A percentile compares a stretch with the other conserved stretches of the same genome.
Evolutionary conservation across 2,797 vertebrate species (phyloP).

Genomic region (Gorsachius magnificus): DNA sequence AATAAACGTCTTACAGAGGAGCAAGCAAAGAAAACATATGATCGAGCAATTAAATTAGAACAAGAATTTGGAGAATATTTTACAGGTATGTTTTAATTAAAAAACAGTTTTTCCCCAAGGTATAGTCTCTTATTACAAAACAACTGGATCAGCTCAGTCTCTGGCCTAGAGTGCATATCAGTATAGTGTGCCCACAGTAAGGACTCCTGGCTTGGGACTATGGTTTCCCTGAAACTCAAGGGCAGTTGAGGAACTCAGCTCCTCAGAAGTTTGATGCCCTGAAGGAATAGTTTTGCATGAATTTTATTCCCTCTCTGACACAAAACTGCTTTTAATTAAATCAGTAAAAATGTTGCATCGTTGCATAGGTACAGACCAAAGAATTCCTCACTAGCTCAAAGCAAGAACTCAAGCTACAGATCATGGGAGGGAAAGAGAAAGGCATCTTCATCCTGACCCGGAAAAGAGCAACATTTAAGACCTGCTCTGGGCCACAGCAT

Average conservation of each 20-base stretch:
- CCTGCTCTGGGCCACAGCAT: neutral
- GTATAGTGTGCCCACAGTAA: neutral
- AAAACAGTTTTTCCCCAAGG: neutral
- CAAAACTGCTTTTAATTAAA: neutral
- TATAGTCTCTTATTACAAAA: neutral
- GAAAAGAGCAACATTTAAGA: neutral
- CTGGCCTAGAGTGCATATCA: neutral
- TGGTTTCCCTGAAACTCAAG: neutral
- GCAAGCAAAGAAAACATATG: constrained; percentile 95
- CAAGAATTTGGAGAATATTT: constrained; percentile 99
- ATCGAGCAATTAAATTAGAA: constrained; percentile 94
- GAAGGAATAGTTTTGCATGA: neutral
- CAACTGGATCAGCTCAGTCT: neutral
- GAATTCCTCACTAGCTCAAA: neutral
- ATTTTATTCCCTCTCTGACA: neutral
- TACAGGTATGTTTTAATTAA: constrained; percentile 84
- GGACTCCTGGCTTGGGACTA: neutral
- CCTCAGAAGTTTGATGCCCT: neutral
- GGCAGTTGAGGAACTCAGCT: neutral
- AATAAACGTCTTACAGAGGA: constrained; percentile 96
- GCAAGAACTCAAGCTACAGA: neutral
- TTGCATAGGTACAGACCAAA: neutral
- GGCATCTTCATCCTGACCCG: neutral
- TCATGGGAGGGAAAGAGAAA: neutral
- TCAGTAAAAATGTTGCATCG: neutral